Evolutionary conservation across 2,113 vertebrate genomes (phyloP).

Genomic region (Gymnogyps californianus): DNA sequence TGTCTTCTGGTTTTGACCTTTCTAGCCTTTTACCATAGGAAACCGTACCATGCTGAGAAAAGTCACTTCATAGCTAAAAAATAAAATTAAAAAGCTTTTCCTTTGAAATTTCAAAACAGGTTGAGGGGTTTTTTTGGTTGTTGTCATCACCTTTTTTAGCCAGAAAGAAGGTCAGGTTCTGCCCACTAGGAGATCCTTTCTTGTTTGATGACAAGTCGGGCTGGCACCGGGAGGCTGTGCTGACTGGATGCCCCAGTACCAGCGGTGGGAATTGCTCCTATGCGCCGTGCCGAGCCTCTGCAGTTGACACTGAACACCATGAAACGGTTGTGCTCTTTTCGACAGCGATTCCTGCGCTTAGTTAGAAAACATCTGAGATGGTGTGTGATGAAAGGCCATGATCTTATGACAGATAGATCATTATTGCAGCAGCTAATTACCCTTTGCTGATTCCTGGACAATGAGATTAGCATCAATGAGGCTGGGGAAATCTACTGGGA

Average conservation of each 20-base stretch:
- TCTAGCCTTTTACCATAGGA: not conserved
- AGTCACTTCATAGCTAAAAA: not conserved
- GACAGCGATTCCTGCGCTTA: fast-evolving
- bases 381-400: not conserved
- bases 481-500: not conserved
- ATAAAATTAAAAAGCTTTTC: not conserved
- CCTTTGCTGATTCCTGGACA: slow-evolving; percentile 16
- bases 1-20: not conserved
- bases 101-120: not conserved
- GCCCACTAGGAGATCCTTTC: not conserved
- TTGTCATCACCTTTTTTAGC: not conserved
- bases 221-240: not conserved
- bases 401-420: slow-evolving; percentile 2
- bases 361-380: not conserved
- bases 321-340: not conserved
- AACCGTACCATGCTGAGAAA: not conserved
- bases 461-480: not conserved
- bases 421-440: slow-evolving; percentile 2
- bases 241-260: not conserved
- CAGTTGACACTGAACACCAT: not conserved
- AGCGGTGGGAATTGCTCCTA: not conserved
- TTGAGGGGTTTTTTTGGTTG: not conserved
- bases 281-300: fast-evolving
- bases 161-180: not conserved
- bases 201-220: not conserved